These are phyloP conservation scores for Machaerirhynchus nigripectus DNA, from an alignment of 2,113 vertebrate species.

Conservation along the genomic window DNA sequence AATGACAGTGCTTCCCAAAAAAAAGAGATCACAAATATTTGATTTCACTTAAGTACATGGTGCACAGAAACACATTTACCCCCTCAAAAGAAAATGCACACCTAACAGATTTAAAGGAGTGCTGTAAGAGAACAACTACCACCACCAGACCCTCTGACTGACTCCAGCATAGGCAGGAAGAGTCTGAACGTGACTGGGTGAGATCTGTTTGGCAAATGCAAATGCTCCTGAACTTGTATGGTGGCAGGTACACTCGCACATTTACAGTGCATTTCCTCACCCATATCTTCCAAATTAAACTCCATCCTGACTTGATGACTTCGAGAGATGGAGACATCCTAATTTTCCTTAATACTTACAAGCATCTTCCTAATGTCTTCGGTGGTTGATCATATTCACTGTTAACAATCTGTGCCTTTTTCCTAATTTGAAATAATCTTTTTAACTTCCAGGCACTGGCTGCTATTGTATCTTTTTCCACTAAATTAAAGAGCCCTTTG, in stretches of 20 bases:
- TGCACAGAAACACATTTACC: neutral
- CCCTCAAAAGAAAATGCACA: neutral
- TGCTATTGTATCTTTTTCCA: neutral
- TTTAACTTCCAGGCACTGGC: neutral
- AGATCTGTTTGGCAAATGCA: neutral
- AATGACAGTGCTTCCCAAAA: neutral
- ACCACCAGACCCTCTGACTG: neutral
- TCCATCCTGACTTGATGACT: neutral
- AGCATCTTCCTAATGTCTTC: neutral
- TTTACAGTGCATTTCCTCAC: neutral
- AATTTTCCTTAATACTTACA: neutral
- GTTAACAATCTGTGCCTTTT: neutral
- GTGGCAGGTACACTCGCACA: rapidly evolving
- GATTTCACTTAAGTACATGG: neutral
- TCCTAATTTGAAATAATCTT: neutral
- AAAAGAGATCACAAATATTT: neutral
- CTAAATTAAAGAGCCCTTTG: neutral
- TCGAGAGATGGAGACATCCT: neutral
- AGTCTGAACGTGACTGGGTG: neutral
- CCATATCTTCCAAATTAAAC: neutral
- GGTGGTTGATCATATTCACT: neutral
- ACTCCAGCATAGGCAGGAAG: neutral
- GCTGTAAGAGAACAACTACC: neutral
- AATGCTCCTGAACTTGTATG: neutral
- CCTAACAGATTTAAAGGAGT: neutral